A percentile compares a stretch with the other conserved stretches of the same genome.
phyloP scores from a whole-genome alignment of 2,888 invertebrate species.

The Amblyjoppa proteus region DNA sequence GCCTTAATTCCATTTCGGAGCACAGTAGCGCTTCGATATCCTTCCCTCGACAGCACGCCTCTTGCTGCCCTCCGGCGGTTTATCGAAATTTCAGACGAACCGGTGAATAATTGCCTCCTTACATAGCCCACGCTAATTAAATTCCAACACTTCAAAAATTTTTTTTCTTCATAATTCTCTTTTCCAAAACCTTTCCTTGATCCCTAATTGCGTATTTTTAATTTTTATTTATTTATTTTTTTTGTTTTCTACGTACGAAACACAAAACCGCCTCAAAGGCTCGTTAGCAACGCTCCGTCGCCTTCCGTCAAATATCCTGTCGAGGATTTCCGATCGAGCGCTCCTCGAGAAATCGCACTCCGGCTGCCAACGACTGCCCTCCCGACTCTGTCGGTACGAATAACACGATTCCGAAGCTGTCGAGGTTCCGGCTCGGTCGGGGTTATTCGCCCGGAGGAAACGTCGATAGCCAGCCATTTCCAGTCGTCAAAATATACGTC shows the following conservation, averaged over 20 bases:
- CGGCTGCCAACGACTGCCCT: slow-evolving; percentile 4
- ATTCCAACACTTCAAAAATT: neutral
- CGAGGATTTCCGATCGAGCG: neutral
- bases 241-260: neutral
- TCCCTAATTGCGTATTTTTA: neutral
- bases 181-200: neutral
- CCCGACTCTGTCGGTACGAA: neutral
- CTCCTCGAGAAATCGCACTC: neutral
- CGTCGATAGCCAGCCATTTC: slow-evolving; percentile 78
- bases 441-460: slow-evolving; percentile 63
- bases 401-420: slow-evolving; percentile 25
- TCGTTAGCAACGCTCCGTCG: neutral
- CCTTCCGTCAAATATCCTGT: neutral
- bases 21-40: too few relatives aligned
- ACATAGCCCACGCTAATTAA: neutral
- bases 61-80: too few relatives aligned
- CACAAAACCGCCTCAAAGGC: neutral
- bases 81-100: neutral
- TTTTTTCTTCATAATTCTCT: neutral
- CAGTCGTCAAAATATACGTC: slow-evolving; percentile 84
- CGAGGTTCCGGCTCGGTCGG: slow-evolving; percentile 22
- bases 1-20: too few relatives aligned
- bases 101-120: neutral
- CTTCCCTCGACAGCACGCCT: too few relatives aligned
- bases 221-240: too few relatives aligned